Percentiles rank a stretch among this genome's conserved stretches.
phyloP scores from a whole-genome alignment of 2,888 invertebrate genomes.

The Oscheius sp. region DNA sequence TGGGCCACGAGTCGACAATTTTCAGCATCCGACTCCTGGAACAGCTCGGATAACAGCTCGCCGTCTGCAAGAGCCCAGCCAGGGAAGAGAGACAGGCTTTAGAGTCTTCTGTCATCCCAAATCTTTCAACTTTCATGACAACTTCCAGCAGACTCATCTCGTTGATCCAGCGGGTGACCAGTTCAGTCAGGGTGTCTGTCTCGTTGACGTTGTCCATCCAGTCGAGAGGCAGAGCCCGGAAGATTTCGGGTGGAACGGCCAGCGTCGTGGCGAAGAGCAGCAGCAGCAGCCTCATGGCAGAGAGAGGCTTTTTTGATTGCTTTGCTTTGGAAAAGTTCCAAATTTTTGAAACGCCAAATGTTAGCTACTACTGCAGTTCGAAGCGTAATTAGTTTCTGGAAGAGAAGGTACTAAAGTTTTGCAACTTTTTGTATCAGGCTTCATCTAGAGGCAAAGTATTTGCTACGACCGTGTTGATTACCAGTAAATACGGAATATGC shows the following conservation, averaged over 20 bases:
- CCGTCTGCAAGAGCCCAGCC: neutral
- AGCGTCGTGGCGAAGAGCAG: neutral
- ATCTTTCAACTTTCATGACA: neutral
- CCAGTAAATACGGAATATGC: no score
- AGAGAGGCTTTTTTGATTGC: neutral
- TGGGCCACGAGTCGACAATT: constrained; percentile 51
- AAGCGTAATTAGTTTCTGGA: no score
- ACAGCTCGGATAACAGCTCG: no score
- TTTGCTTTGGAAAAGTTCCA: no score
- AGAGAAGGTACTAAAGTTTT: no score
- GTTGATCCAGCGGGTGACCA: neutral
- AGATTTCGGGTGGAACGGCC: constrained; percentile 19
- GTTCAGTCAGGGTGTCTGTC: neutral
- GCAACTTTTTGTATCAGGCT: no score
- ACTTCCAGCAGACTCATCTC: neutral
- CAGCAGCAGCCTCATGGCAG: neutral
- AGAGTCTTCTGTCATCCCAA: neutral
- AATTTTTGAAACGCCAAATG: no score
- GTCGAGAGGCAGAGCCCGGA: constrained; percentile 1
- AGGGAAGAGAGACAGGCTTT: neutral
- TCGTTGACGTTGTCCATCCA: neutral
- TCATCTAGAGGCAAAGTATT: no score
- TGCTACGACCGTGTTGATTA: no score
- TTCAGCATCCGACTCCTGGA: neutral
- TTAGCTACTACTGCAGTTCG: no score